Evolutionary conservation across 1,140 invertebrate genomes (phyloP).

Genomic region (Cataglyphis hispanica): DNA sequence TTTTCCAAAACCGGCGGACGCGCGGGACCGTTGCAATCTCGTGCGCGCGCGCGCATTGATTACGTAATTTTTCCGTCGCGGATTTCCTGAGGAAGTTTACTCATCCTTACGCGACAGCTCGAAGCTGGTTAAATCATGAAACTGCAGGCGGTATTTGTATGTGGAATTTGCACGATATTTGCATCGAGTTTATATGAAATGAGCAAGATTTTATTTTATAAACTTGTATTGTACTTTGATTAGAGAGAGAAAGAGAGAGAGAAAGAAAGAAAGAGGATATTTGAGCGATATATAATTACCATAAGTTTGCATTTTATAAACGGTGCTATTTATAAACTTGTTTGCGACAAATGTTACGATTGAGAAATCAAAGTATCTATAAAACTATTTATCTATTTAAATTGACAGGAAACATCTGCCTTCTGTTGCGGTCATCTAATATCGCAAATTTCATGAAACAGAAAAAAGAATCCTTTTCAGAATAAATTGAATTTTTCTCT

Average conservation of each 20-base stretch:
- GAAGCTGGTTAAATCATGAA: background rate
- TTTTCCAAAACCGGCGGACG: constrained; percentile 32
- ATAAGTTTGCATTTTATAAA: background rate
- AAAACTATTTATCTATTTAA: background rate
- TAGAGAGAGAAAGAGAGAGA: too few relatives aligned
- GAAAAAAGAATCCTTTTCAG: background rate
- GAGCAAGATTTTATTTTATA: background rate
- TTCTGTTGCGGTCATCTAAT: background rate
- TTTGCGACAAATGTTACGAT: background rate
- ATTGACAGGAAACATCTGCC: too few relatives aligned
- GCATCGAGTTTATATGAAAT: background rate
- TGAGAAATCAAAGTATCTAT: background rate
- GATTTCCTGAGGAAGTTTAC: constrained; percentile 25
- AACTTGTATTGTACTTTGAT: background rate
- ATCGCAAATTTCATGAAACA: background rate
- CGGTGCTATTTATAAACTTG: background rate
- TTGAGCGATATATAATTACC: background rate
- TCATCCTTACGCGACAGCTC: constrained; percentile 5
- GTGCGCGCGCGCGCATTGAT: background rate
- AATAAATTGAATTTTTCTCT: background rate
- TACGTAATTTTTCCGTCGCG: constrained; percentile 12
- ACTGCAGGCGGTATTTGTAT: background rate
- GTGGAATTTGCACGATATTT: background rate
- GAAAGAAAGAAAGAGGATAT: too few relatives aligned
- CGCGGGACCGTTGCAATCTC: constrained; percentile 5